Evolutionary conservation across 2,888 invertebrate species (phyloP), one percentile per base, ranked within the genome.

Genomic region (Lycophotia porphyrea): DNA sequence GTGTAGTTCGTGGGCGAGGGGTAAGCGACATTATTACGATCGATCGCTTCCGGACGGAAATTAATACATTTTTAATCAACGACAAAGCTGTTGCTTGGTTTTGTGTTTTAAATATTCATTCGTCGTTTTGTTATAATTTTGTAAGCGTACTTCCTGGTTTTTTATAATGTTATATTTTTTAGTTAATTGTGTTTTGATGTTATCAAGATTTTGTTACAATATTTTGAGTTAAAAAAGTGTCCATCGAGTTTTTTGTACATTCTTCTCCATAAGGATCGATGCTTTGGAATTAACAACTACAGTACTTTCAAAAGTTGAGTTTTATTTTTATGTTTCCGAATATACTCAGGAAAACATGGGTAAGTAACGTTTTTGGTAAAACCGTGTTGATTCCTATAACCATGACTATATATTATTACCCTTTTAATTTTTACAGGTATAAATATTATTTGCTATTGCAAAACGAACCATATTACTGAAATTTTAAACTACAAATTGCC

Each of bases 31-130:
- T 27, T 42, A 27, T 63, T 39, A 65, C 71, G 24, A 63, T 71
- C 76, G 76, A 79, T 63, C 31, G 61, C 39, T 77, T 77, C 61
- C 76, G 52, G 21, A 5, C 15, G 52, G n/a, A 21, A 61, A 36
- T 61, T 44, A 34, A 78, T 63, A 63, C 36, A 61, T 44, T 70
- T 63, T 61, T 78, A 63, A 77, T 70, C 18, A 31, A 63, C 61
- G 8, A 31, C 36, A n/a, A 49, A 63, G 47, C 18, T 78, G n/a
- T 63, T 78, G 8, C 8, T 52, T 15, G 21, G 36, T 44, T 78
- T 36, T 18, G 0, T 1, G 7, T 52, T 42, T 70, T 42, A 8
- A 61, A 61, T 63, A 63, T 76, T 76, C 11, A 55, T 64, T 36
- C 5, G n/a, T 34, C n/a, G 55, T 42, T 63, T 34, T 63, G 34